phyloP scores from a whole-genome alignment of 2,797 vertebrate species.

The Danio jaintianensis region DNA sequence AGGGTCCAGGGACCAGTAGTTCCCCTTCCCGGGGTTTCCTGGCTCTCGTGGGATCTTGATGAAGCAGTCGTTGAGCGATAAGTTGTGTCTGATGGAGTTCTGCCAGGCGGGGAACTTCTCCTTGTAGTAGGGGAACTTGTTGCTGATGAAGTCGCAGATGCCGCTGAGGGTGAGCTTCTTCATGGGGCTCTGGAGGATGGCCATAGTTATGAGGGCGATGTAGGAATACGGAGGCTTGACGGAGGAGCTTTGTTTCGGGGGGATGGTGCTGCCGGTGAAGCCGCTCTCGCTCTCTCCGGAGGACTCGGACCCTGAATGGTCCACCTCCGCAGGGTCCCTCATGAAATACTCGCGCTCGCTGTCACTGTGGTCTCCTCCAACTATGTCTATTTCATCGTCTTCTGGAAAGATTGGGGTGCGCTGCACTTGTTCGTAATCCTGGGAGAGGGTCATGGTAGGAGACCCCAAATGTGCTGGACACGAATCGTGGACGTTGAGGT shows the following conservation, averaged over 20 bases:
- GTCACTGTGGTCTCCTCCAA: slow-evolving; percentile 71
- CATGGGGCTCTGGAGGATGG: slow-evolving; percentile 88
- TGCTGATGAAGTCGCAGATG: slow-evolving; percentile 93
- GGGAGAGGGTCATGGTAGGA: slow-evolving; percentile 76
- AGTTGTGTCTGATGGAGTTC: slow-evolving; percentile 87
- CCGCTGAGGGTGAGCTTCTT: slow-evolving; percentile 89
- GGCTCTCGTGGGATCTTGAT: slow-evolving; percentile 88
- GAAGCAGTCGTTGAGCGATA: slow-evolving; percentile 88
- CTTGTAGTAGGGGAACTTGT: slow-evolving; percentile 89
- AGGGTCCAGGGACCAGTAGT: slow-evolving; percentile 91
- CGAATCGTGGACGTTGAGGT: slow-evolving; percentile 31
- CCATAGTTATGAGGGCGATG: slow-evolving; percentile 94
- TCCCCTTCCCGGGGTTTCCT: slow-evolving; percentile 90
- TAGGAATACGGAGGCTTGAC: slow-evolving; percentile 92
- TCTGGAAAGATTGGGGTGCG: slow-evolving; percentile 64
- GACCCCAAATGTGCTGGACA: slow-evolving; percentile 9
- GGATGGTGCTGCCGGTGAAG: slow-evolving; percentile 66
- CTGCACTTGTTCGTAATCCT: slow-evolving; percentile 69
- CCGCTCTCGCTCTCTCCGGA: slow-evolving; percentile 70
- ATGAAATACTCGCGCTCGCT: slow-evolving; percentile 54
- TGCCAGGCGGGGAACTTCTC: slow-evolving; percentile 91
- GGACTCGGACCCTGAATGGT: slow-evolving; percentile 74
- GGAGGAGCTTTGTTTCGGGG: slow-evolving; percentile 67
- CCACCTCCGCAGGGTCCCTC: slow-evolving; percentile 53
- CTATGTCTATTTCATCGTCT: slow-evolving; percentile 76